A percentile compares a stretch with the other conserved stretches of the same genome.
Evolutionary conservation across 2,113 vertebrate species (phyloP).

Genomic region (Myrmophylax atrothorax): DNA sequence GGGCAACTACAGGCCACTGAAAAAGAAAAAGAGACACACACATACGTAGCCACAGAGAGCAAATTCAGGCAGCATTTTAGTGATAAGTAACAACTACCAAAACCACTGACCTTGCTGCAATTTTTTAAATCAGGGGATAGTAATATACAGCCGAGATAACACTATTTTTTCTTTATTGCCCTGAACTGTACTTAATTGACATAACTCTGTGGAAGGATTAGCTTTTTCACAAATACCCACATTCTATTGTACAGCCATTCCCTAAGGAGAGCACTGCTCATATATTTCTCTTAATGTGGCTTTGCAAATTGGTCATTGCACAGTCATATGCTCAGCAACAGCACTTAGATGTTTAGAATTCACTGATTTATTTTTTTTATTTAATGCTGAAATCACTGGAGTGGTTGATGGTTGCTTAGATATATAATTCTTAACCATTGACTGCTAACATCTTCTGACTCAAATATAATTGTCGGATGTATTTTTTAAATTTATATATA

Average conservation of each 20-base stretch:
- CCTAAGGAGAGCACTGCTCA: neutral
- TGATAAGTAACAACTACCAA: neutral
- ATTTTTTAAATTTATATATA: neutral
- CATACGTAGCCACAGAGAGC: neutral
- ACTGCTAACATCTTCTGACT: neutral
- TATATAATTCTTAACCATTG: conserved; percentile 11
- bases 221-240: conserved; percentile 30
- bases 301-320: conserved; percentile 33
- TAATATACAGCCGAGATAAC: conserved; percentile 1
- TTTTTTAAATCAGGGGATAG: neutral
- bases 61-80: neutral
- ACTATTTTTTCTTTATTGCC: conserved; percentile 53
- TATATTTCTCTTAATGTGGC: conserved; percentile 41
- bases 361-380: conserved; percentile 36
- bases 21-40: conserved; percentile 15
- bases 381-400: neutral
- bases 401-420: neutral
- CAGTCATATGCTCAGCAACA: neutral
- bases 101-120: neutral
- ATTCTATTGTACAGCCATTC: neutral
- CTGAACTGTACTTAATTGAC: conserved; percentile 27
- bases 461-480: neutral
- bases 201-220: neutral
- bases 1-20: conserved; percentile 53
- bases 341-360: conserved; percentile 26